phyloP scores from a whole-genome alignment of 2,113 vertebrate genomes.

The Hystrix cristata region DNA sequence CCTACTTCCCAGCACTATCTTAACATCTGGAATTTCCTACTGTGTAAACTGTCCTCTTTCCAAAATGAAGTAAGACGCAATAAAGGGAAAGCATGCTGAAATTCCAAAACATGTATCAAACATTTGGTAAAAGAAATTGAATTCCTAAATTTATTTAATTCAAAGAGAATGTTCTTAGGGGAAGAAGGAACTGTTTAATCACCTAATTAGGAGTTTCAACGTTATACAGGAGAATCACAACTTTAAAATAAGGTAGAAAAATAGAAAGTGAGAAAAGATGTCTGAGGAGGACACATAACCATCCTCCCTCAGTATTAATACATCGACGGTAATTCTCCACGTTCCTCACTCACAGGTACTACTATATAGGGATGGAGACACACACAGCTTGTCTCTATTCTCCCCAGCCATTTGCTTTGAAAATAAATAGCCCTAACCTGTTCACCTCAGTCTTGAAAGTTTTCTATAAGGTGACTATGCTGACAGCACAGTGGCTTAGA shows the following conservation, averaged over 20 bases:
- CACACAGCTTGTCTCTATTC: neutral
- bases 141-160: constrained; percentile 59
- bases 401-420: constrained; percentile 20
- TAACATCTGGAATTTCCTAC: constrained; percentile 29
- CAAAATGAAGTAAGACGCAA: constrained; percentile 59
- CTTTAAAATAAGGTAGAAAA: constrained; percentile 69
- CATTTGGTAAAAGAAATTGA: constrained; percentile 15
- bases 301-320: neutral
- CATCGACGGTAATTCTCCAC: neutral
- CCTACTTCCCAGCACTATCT: neutral
- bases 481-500: neutral
- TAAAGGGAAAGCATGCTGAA: constrained; percentile 37
- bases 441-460: neutral
- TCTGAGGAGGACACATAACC: constrained; percentile 11
- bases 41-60: constrained; percentile 12
- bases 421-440: neutral
- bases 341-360: neutral
- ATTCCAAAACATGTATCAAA: constrained; percentile 32
- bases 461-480: constrained; percentile 39
- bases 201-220: constrained; percentile 62
- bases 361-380: neutral
- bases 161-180: neutral
- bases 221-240: constrained; percentile 60
- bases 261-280: constrained; percentile 56
- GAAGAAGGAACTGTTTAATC: neutral